Base-by-base conservation (phyloP, 2,797 vertebrate species). In the Amphiprion clarkii region DNA sequence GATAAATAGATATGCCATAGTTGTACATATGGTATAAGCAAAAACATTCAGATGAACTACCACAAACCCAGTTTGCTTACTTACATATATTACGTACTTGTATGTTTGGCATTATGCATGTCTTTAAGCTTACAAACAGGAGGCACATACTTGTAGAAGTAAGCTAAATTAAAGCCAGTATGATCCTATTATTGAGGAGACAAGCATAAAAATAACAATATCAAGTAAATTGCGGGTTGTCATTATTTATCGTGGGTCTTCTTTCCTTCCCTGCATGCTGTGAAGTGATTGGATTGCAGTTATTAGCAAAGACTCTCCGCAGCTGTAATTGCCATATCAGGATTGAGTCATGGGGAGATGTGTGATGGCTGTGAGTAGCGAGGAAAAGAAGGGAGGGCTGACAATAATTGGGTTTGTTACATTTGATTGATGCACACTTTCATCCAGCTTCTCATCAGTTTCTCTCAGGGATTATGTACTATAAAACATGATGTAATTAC, bases 401-500 rank as follows among this genome's bases (percentile, higher is more conserved):
- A 90, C 90, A 89, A 89, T 92, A 93, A 93, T 90, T 89, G 82
- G 79, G 81, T 93, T 93, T 90, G 90, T 93, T 92, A 91, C 83
- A 82, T 88, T 87, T 93, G 90, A 94, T 88, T 92, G 90, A 94
- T 92, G 90, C 74, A 74, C 79, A 78, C 86, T 90, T 92, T 91
- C 83, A 86, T 89, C 84, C 68, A 74, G 84, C 75, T 88, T 88
- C 90, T 88, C 90, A 81, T 88, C 78, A 87, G 91, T 90, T 91
- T 92, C 83, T 59, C 82, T 59, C 75, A 67, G 81, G 85, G 88
- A 92, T 92, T 92, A 92, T 91, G 84, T 76, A 81, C 88, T 72
- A 88, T 93, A 89, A 91, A 93, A 93, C 92, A 91, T 88, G 87
- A 91, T 93, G 88, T 92, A 91, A 93, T 93, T 93, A 91, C 88